A percentile compares a stretch with the other conserved stretches of the same genome.
These are phyloP conservation scores for Himantopus leucocephalus DNA, from an alignment of 2,113 vertebrate species.

Conservation along the genomic window DNA sequence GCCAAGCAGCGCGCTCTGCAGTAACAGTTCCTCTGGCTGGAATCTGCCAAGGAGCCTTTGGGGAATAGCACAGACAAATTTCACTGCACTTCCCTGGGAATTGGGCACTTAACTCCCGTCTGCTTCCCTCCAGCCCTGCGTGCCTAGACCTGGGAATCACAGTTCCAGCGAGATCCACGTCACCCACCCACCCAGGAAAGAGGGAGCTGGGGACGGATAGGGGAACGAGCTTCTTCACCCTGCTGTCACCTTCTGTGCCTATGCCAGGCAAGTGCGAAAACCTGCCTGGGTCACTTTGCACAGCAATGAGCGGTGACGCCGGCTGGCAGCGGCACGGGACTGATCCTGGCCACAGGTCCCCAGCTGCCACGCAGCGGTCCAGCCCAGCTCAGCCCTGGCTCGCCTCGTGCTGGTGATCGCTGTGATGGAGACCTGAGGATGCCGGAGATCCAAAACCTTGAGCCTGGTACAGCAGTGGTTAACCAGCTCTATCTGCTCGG, in stretches of 20 bases:
- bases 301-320: rapidly evolving
- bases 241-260: not conserved
- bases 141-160: not conserved
- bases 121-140: not conserved
- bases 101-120: not conserved
- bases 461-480: not conserved
- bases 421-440: not conserved
- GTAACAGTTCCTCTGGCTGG: not conserved
- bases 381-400: not conserved
- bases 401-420: too few relatives aligned
- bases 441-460: not conserved
- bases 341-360: not conserved
- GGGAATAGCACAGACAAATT: not conserved
- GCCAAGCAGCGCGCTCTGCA: not conserved
- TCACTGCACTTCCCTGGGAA: not conserved
- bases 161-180: rapidly evolving
- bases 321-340: not conserved
- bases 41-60: not conserved
- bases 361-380: not conserved
- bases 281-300: not conserved
- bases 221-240: not conserved
- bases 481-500: not conserved
- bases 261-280: not conserved
- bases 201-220: not conserved
- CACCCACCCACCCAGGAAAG: not conserved